These are phyloP conservation scores for Gymnosoma rotundatum DNA, from an alignment of 2,888 invertebrate species.

Conservation along the genomic window DNA sequence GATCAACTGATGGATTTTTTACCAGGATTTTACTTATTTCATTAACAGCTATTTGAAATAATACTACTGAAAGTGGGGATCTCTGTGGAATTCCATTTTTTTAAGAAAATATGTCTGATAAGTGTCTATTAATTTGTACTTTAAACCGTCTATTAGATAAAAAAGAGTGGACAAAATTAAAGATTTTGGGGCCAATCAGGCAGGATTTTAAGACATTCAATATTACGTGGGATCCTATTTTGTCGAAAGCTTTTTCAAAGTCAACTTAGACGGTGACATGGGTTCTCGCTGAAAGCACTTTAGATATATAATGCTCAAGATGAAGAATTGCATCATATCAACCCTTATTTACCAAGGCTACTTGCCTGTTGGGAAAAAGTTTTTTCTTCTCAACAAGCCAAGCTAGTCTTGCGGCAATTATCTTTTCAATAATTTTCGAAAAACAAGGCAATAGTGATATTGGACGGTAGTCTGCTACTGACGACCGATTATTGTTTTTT, in stretches of 20 bases:
- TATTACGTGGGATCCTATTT: background rate
- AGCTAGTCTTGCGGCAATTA: background rate
- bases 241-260: constrained; percentile 5
- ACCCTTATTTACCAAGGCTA: background rate
- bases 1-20: too few relatives aligned
- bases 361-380: background rate
- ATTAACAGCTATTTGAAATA: too few relatives aligned
- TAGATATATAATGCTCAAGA: background rate
- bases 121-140: too few relatives aligned
- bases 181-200: too few relatives aligned
- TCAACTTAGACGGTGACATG: too few relatives aligned
- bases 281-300: background rate
- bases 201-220: background rate
- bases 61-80: too few relatives aligned
- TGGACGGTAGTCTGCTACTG: background rate
- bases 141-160: too few relatives aligned
- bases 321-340: background rate
- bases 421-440: background rate
- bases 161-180: too few relatives aligned
- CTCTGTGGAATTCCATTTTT: too few relatives aligned
- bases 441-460: constrained; percentile 1
- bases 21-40: too few relatives aligned
- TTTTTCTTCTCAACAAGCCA: constrained; percentile 5
- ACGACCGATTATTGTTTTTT: background rate
- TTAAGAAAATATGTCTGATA: too few relatives aligned